Conservation (phyloP, 2,888 invertebrate genomes). For the Escarpia spicata region DNA sequence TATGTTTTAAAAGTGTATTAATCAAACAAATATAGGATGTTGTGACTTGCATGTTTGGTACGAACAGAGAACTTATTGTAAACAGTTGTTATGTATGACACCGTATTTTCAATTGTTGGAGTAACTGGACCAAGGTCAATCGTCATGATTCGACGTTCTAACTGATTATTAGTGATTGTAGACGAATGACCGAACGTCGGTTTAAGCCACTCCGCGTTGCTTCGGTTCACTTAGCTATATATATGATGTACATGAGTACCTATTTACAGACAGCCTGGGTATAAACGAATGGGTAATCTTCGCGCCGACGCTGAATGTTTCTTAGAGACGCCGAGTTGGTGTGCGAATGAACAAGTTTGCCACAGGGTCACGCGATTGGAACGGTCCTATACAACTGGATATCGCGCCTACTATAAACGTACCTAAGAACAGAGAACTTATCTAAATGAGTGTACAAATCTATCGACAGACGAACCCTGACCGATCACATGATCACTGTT, state of each 20-base stretch:
- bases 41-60: background rate
- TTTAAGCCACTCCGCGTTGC: background rate
- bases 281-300: too few species aligned
- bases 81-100: background rate
- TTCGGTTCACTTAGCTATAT: too few species aligned
- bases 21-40: background rate
- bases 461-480: background rate
- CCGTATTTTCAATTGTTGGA: background rate
- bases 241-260: too few species aligned
- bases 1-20: background rate
- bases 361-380: too few species aligned
- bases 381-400: too few species aligned
- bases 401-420: too few species aligned
- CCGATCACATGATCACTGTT: background rate
- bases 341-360: too few species aligned
- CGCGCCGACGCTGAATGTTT: too few species aligned
- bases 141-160: background rate
- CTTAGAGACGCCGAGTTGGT: too few species aligned
- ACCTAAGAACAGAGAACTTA: too few species aligned
- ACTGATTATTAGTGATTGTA: background rate
- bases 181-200: background rate
- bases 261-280: too few species aligned
- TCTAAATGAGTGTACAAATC: background rate
- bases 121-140: background rate
- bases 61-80: background rate